These are phyloP conservation scores for Chromobotia macracanthus DNA, from an alignment of 2,797 vertebrate species.

Conservation along the genomic window DNA sequence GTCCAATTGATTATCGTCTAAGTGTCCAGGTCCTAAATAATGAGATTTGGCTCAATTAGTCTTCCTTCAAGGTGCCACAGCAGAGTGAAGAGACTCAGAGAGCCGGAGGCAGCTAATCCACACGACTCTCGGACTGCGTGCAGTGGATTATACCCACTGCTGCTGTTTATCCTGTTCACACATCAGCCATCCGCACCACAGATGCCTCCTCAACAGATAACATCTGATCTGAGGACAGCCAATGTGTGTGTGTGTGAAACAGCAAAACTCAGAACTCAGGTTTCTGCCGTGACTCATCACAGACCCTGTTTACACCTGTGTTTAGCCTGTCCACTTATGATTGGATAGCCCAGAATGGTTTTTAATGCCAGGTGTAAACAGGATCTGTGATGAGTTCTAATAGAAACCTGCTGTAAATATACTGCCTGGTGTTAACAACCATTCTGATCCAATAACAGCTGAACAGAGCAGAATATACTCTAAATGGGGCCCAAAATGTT, in stretches of 20 bases:
- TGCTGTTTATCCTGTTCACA: slow-evolving; percentile 79
- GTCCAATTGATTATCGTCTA: slow-evolving; percentile 71
- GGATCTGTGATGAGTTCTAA: background rate
- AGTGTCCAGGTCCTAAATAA: slow-evolving; percentile 75
- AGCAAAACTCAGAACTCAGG: slow-evolving; percentile 72
- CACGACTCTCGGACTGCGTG: slow-evolving; percentile 67
- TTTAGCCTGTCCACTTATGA: slow-evolving; percentile 9
- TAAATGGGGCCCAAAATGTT: too few species aligned
- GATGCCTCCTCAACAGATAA: slow-evolving; percentile 75
- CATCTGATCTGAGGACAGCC: slow-evolving; percentile 72
- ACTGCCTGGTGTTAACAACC: background rate
- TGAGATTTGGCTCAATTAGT: slow-evolving; percentile 80
- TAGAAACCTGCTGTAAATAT: background rate
- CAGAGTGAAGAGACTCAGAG: slow-evolving; percentile 71
- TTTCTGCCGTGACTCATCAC: slow-evolving; percentile 63
- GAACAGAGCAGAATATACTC: too few species aligned
- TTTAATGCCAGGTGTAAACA: background rate
- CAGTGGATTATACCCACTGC: slow-evolving; percentile 76
- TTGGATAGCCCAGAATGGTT: slow-evolving; percentile 15
- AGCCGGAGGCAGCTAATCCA: slow-evolving; percentile 71
- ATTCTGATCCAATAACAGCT: background rate
- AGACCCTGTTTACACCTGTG: slow-evolving; percentile 41
- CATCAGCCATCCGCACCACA: slow-evolving; percentile 69
- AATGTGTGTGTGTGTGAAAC: slow-evolving; percentile 66
- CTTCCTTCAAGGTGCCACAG: slow-evolving; percentile 75